These are phyloP conservation scores for Bucorvus abyssinicus DNA, from an alignment of 2,797 vertebrate species.

Conservation along the genomic window DNA sequence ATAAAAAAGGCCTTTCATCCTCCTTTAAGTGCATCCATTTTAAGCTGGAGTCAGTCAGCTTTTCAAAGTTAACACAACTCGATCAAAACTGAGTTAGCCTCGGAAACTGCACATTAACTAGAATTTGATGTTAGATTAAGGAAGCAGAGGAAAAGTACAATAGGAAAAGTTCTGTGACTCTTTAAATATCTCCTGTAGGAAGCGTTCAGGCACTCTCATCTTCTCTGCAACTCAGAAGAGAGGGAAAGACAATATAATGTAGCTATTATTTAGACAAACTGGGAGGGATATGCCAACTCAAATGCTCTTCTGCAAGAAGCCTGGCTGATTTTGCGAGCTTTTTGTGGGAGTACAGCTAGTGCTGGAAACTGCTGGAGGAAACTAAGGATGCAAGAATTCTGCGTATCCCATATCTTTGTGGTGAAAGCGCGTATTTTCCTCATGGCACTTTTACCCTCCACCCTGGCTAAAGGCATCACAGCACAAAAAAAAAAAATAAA, in stretches of 20 bases:
- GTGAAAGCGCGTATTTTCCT: not conserved
- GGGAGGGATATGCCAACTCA: not conserved
- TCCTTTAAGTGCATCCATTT: slow-evolving; percentile 55
- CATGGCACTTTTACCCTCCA: not conserved
- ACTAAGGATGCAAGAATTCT: not conserved
- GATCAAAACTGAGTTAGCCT: slow-evolving; percentile 43
- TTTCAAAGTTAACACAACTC: slow-evolving; percentile 49
- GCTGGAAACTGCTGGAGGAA: not conserved
- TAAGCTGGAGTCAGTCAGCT: slow-evolving; percentile 50
- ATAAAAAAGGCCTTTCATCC: slow-evolving; percentile 67
- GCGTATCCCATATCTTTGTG: not conserved
- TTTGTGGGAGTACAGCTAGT: not conserved
- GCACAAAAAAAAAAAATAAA: not conserved
- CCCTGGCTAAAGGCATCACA: not conserved
- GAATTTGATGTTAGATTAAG: slow-evolving; percentile 39
- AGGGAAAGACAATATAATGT: slow-evolving; percentile 4
- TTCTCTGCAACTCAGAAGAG: not conserved
- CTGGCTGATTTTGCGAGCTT: not conserved
- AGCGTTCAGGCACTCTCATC: not conserved
- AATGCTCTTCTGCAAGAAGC: not conserved
- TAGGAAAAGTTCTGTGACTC: slow-evolving; percentile 9
- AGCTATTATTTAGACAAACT: not conserved
- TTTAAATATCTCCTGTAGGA: slow-evolving; percentile 32
- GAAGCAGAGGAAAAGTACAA: not conserved
- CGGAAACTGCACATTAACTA: slow-evolving; percentile 52